Base-by-base conservation (phyloP, 1,140 invertebrate species). In the Lanistes nyassanus region DNA sequence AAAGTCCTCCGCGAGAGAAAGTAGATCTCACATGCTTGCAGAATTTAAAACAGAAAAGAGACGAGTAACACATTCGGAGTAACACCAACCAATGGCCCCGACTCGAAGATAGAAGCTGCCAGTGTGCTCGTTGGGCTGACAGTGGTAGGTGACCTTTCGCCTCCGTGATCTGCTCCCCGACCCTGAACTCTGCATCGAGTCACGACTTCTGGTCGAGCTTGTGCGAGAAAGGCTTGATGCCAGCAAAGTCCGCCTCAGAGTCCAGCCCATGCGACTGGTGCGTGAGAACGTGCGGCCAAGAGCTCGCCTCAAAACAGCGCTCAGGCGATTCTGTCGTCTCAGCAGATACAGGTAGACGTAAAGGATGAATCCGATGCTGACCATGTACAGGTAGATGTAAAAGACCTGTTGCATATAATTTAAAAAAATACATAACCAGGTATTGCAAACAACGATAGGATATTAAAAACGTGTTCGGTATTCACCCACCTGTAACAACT, bases 281-380 rank as follows among this genome's bases (percentile, higher is more conserved):
- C 60, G 26, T 56, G 60, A 68, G 74, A 47, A 36, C 34, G 29
- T 55, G 51, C 66, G 72, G 19, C 31, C 19, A 16, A 67, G 74
- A 36, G 51, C 29, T 11, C 64, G 26, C 23, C 53, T 31, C 34
- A 70, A 26, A 23, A 39, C 53, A n/a, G 56, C 31, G 4, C n/a
- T 19, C n/a, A 21, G 26, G 29, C 53, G 21, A 23, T 34, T 39
- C 36, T 67, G 37, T 47, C 34, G 56, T 11, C 80, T 64, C 34
- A 98, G 92, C 77, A 99, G 92, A 92, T 97, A 98, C 90, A 95
- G 95, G 92, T 98, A 98, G 64, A 98, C 96, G 90, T 98, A 98
- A 80, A 97, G 91, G 82, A 98, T 92, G 91, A 98, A 98, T 78
- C 97, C 90, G 86, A 98, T 96, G 89, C 96, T 97, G 89, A 94